A percentile compares a stretch with the other conserved stretches of the same genome.
Conservation (phyloP, 2,888 invertebrate species). For the Tipula confusa region DNA sequence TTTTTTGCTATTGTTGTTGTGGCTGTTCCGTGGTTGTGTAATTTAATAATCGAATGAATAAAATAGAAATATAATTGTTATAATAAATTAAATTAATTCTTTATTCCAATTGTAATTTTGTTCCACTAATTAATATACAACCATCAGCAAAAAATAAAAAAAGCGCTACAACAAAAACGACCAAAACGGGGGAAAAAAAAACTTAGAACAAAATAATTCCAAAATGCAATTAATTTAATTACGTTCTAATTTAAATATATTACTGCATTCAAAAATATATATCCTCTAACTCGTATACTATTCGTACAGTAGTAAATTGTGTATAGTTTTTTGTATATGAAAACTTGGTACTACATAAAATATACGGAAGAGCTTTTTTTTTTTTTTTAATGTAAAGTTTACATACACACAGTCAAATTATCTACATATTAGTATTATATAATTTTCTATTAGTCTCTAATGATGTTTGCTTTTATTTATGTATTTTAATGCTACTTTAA, state of each 20-base stretch:
- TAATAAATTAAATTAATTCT: not conserved
- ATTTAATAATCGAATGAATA: not conserved
- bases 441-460: not conserved
- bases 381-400: not conserved
- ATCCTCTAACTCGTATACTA: not conserved
- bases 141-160: not conserved
- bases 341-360: not conserved
- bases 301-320: not conserved
- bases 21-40: no score
- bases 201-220: not conserved
- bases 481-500: not conserved
- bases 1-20: no score
- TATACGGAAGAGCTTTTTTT: not conserved
- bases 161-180: not conserved
- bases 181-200: not conserved
- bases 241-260: not conserved
- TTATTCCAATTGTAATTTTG: not conserved
- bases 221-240: not conserved
- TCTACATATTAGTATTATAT: not conserved
- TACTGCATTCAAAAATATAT: not conserved
- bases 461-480: not conserved
- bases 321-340: not conserved
- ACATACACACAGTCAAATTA: not conserved
- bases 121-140: not conserved
- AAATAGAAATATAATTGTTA: not conserved